Conservation (phyloP, 2,888 invertebrate species). For the Myathropa florea region DNA sequence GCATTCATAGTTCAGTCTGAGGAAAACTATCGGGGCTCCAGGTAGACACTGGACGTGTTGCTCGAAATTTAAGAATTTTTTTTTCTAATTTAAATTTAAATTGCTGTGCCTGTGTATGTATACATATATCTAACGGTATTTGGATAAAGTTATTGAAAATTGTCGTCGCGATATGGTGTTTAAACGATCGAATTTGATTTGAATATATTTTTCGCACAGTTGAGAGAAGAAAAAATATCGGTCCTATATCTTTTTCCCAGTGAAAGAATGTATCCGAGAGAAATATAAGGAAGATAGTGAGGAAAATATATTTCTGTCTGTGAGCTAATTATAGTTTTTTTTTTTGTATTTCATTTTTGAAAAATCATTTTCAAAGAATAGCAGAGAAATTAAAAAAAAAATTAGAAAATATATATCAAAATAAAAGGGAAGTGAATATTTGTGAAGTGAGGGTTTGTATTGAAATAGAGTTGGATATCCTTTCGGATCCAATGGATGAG, state of each 20-base stretch:
- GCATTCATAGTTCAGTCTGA: slow-evolving; percentile 76
- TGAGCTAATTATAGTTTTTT: slow-evolving; percentile 67
- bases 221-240: neutral
- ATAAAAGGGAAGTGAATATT: slow-evolving; percentile 49
- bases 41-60: slow-evolving; percentile 77
- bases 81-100: slow-evolving; percentile 20
- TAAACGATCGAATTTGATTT: slow-evolving; percentile 41
- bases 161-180: slow-evolving; percentile 49
- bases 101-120: slow-evolving; percentile 34
- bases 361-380: slow-evolving; percentile 54
- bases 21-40: slow-evolving; percentile 80
- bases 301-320: slow-evolving; percentile 63
- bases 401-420: slow-evolving; percentile 33
- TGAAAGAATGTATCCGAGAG: slow-evolving; percentile 47
- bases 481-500: slow-evolving; percentile 60
- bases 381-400: slow-evolving; percentile 50
- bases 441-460: slow-evolving; percentile 16
- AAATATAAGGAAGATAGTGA: slow-evolving; percentile 53
- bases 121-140: slow-evolving; percentile 47
- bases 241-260: slow-evolving; percentile 25
- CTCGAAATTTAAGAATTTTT: slow-evolving; percentile 63
- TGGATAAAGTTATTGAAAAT: slow-evolving; percentile 15
- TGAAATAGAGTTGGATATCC: slow-evolving; percentile 40
- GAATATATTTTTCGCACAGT: slow-evolving; percentile 23
- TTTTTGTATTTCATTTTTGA: slow-evolving; percentile 35